Base-by-base conservation (phyloP, 2,888 invertebrate genomes). In the Papilio gigon region DNA sequence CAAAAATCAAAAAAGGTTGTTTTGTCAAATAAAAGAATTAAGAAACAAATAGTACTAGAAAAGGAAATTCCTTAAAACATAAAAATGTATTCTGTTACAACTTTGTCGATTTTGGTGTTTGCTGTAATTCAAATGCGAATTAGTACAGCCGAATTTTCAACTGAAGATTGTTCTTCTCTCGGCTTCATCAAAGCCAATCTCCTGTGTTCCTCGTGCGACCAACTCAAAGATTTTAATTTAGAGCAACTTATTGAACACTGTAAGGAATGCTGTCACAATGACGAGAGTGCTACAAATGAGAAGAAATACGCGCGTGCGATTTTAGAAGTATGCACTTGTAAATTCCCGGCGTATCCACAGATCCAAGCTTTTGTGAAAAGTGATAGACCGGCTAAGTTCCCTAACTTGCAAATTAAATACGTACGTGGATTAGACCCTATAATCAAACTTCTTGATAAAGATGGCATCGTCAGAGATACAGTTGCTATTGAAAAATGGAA, bases 401-500 rank as follows among this genome's bases (percentile, higher is more conserved):
- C 97, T 37, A 98, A 98, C 85, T 93, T 99, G 68, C 95, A 95
- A 85, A 96, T 99, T 59, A 96, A 97, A 81, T 99, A 99, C 82
- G 96, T 98, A 0, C 94, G 98, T 71, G 99, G 99, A 5, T 92
- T 98, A 67, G 98, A 99, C 89, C 99, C 99, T 0, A 95, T 97
- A 72, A 98, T 99, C 58, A 97, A 98, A 83, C 90, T 99, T 62
- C 93, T 97, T 75, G 97, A 98, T 82, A 95, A 95, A 71, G 95
- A 95, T 78, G 97, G 96, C 37, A 95, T 96, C 80, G 94, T 97
- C 0, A 95, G 95, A 83, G 98, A 98, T 83, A 95, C 96, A 25
- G 94, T 99, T 33, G 98, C 98, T 64, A 98, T 99, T 81, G 98
- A 98, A 78, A 98, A 98, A 84, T 99, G 99, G 99, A 97, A 99